Evolutionary conservation across 2,797 vertebrate genomes (phyloP).

Genomic region (Hemitrygon akajei): DNA sequence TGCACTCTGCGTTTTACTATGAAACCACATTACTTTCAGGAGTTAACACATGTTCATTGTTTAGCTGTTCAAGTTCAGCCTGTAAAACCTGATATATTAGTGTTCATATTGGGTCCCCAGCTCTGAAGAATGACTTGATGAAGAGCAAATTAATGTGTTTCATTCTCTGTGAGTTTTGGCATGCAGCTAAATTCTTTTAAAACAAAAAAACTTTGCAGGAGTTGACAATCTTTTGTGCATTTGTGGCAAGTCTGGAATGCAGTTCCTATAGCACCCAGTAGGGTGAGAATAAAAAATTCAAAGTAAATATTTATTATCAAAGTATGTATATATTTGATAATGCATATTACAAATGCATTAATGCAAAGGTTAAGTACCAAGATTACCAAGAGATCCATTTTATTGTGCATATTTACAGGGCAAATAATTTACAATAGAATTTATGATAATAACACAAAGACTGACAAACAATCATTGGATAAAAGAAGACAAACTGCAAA

Average conservation of each 20-base stretch:
- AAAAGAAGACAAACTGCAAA: too few species aligned
- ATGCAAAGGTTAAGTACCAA: too few species aligned
- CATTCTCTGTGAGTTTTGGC: background rate
- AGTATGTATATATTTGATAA: too few species aligned
- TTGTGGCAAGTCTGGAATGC: background rate
- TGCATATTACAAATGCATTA: too few species aligned
- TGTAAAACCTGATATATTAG: background rate
- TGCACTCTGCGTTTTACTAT: background rate
- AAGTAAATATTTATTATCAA: too few species aligned
- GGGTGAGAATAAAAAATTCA: background rate
- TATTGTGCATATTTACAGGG: too few species aligned
- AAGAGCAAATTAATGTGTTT: slow-evolving; percentile 5
- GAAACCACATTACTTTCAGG: background rate
- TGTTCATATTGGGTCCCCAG: background rate
- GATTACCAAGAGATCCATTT: too few species aligned
- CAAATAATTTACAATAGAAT: too few species aligned
- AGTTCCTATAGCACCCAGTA: background rate
- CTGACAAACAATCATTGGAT: too few species aligned
- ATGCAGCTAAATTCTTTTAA: background rate
- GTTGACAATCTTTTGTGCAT: background rate
- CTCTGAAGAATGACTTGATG: background rate
- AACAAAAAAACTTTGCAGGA: background rate
- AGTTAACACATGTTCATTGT: background rate
- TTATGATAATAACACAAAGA: too few species aligned
- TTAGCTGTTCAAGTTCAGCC: slow-evolving; percentile 1